A percentile compares a stretch with the other conserved stretches of the same genome.
phyloP scores from a whole-genome alignment of 2,113 vertebrate genomes.

The Silurus glanis region DNA sequence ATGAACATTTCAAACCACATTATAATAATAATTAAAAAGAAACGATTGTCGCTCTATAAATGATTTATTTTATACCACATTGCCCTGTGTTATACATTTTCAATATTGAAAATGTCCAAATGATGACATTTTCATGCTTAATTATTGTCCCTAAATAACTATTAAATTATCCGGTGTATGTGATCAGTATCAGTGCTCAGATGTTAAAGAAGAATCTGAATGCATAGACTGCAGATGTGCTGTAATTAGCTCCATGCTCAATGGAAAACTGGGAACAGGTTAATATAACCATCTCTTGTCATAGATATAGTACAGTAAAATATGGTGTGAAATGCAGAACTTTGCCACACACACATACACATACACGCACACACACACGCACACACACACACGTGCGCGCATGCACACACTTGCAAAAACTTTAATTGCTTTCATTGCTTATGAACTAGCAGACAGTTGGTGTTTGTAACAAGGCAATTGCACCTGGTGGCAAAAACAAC shows the following conservation, averaged over 20 bases:
- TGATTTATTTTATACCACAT: neutral
- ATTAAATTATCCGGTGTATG: constrained; percentile 37
- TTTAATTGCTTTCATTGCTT: constrained; percentile 59
- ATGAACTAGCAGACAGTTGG: constrained; percentile 66
- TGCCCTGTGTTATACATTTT: neutral
- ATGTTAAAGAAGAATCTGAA: constrained; percentile 44
- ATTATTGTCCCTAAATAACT: constrained; percentile 11
- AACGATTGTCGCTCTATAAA: neutral
- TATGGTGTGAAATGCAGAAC: constrained; percentile 36
- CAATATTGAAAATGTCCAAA: neutral
- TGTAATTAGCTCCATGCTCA: constrained; percentile 63
- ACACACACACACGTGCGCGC: neutral
- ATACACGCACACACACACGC: constrained; percentile 24
- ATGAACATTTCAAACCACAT: neutral
- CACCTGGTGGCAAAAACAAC: constrained; percentile 69
- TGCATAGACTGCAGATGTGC: constrained; percentile 56
- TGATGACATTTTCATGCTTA: constrained; percentile 9
- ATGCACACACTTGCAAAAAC: constrained; percentile 29
- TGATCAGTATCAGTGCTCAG: constrained; percentile 33
- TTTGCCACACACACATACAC: constrained; percentile 13
- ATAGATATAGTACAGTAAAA: constrained; percentile 38
- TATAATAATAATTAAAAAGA: too few species aligned
- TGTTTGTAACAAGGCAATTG: constrained; percentile 42
- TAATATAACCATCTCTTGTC: constrained; percentile 34
- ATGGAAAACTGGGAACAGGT: constrained; percentile 23